phyloP scores from a whole-genome alignment of 2,888 invertebrate species.

The Cryptosula pallasiana region DNA sequence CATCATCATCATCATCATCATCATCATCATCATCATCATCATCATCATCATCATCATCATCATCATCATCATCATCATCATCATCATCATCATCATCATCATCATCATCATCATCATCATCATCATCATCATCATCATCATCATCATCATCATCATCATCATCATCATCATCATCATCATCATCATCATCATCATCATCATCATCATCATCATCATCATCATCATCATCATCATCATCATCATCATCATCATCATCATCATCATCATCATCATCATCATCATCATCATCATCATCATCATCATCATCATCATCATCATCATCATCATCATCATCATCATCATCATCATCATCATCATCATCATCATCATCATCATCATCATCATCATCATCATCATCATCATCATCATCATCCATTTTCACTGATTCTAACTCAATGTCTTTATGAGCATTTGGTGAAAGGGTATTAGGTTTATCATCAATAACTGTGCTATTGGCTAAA shows the following conservation, averaged over 20 bases:
- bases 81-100: slow-evolving; percentile 22
- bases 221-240: slow-evolving; percentile 22
- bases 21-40: slow-evolving; percentile 24
- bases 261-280: slow-evolving; percentile 24
- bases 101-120: slow-evolving; percentile 24
- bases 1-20: slow-evolving; percentile 24
- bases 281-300: slow-evolving; percentile 23
- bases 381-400: slow-evolving; percentile 12
- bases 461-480: too few species aligned
- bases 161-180: slow-evolving; percentile 20
- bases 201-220: slow-evolving; percentile 24
- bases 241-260: slow-evolving; percentile 24
- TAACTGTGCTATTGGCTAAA: too few species aligned
- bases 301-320: slow-evolving; percentile 8
- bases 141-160: slow-evolving; percentile 24
- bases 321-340: background rate
- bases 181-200: slow-evolving; percentile 23
- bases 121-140: slow-evolving; percentile 24
- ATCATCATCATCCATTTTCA: too few species aligned
- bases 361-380: slow-evolving; percentile 20
- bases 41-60: slow-evolving; percentile 24
- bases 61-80: slow-evolving; percentile 24
- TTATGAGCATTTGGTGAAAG: too few species aligned
- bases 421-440: too few species aligned
- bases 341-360: background rate